A percentile compares a stretch with the other conserved stretches of the same genome.
phyloP scores from a whole-genome alignment of 2,888 invertebrate genomes.

The Hirtodrosophila duncani region DNA sequence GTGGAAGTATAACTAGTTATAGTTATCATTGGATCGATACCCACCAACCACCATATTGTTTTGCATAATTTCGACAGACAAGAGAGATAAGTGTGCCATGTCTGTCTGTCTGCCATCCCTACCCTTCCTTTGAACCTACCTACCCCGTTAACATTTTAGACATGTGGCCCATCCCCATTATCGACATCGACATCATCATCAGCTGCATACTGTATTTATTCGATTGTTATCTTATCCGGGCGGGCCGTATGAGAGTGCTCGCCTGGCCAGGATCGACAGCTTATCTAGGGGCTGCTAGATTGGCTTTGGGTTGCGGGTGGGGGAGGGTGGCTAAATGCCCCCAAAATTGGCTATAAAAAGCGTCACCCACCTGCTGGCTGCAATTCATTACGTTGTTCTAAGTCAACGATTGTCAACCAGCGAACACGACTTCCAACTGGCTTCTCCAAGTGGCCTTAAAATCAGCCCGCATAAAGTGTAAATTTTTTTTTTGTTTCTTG shows the following conservation, averaged over 20 bases:
- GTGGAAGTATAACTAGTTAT: too few relatives aligned
- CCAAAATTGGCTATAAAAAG: slow-evolving; percentile 70
- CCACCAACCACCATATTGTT: slow-evolving; percentile 66
- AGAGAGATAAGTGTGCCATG: slow-evolving; percentile 37
- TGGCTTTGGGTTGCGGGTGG: slow-evolving; percentile 18
- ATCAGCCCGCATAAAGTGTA: slow-evolving; percentile 65
- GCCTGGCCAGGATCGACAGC: slow-evolving; percentile 50
- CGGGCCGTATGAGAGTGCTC: background rate
- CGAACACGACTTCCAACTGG: slow-evolving; percentile 5
- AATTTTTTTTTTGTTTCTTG: slow-evolving; percentile 29
- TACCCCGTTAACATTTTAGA: too few relatives aligned
- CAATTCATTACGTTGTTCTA: slow-evolving; percentile 67
- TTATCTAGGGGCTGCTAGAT: slow-evolving; percentile 25
- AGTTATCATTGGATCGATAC: slow-evolving; percentile 52
- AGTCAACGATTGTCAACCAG: slow-evolving; percentile 39
- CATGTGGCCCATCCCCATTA: too few relatives aligned
- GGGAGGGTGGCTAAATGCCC: slow-evolving; percentile 23
- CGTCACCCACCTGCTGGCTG: slow-evolving; percentile 61
- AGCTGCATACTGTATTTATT: slow-evolving; percentile 25
- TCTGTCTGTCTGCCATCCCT: slow-evolving; percentile 13
- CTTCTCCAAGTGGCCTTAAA: slow-evolving; percentile 12
- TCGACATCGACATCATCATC: slow-evolving; percentile 11
- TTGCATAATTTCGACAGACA: slow-evolving; percentile 60
- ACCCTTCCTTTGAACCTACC: slow-evolving; percentile 12
- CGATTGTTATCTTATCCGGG: slow-evolving; percentile 63